phyloP scores from a whole-genome alignment of 1,140 invertebrate species.

The Anoplolepis gracilipes region DNA sequence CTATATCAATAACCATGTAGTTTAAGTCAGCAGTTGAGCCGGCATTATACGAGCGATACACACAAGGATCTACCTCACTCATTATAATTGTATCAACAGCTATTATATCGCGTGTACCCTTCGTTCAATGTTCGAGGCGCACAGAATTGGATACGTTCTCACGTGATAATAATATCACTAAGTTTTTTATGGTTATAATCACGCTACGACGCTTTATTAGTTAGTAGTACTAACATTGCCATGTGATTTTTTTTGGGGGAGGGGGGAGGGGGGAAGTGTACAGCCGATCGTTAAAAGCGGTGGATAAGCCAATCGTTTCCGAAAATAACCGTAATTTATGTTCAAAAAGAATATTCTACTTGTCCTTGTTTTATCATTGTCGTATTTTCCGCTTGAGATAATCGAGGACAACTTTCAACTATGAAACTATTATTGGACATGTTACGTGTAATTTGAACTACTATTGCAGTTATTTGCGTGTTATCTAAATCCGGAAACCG shows the following conservation, averaged over 20 bases:
- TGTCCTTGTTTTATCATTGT: neutral
- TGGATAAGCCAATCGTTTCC: slow-evolving; percentile 15
- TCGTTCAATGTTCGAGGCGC: slow-evolving; percentile 55
- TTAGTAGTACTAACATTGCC: slow-evolving; percentile 81
- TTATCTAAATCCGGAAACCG: slow-evolving; percentile 22
- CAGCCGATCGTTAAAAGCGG: slow-evolving; percentile 50
- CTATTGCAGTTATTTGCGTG: neutral
- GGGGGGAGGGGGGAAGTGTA: slow-evolving; percentile 26
- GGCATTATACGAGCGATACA: slow-evolving; percentile 44
- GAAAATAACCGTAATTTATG: neutral
- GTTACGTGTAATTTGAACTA: neutral
- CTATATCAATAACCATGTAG: slow-evolving; percentile 39
- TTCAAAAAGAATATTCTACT: neutral
- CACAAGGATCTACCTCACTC: slow-evolving; percentile 62
- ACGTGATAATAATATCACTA: slow-evolving; percentile 77
- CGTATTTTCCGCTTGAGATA: neutral
- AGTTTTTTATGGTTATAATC: slow-evolving; percentile 76
- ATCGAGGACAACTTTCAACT: neutral
- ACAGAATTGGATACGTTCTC: slow-evolving; percentile 67
- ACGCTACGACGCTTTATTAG: slow-evolving; percentile 82
- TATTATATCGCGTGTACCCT: slow-evolving; percentile 57
- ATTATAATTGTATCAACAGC: slow-evolving; percentile 64
- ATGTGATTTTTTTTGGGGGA: slow-evolving; percentile 68
- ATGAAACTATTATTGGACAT: neutral
- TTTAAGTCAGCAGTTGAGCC: slow-evolving; percentile 16